A percentile compares a stretch with the other conserved stretches of the same genome.
phyloP scores from a whole-genome alignment of 2,888 invertebrate species.

The Saturnia pavonia region DNA sequence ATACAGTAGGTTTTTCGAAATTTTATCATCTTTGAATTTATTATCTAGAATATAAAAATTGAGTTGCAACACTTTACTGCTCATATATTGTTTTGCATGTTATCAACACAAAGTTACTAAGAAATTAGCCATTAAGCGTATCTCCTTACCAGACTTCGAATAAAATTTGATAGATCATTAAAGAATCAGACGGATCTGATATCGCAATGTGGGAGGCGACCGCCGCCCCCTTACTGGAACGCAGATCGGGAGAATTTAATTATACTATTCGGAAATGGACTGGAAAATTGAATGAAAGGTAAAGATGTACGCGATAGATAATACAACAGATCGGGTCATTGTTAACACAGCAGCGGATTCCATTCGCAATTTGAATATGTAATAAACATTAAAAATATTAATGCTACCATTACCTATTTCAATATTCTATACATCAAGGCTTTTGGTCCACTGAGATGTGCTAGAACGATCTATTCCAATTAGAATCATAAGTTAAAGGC shows the following conservation, averaged over 20 bases:
- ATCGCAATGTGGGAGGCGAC: slow-evolving; percentile 19
- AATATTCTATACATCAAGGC: not conserved
- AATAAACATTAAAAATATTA: not conserved
- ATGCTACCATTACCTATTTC: not conserved
- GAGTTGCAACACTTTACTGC: not conserved
- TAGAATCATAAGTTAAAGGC: too few relatives aligned
- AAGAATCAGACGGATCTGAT: slow-evolving; percentile 31
- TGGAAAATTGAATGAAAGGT: slow-evolving; percentile 71
- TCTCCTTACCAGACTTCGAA: slow-evolving; percentile 8
- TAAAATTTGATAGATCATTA: slow-evolving; percentile 29
- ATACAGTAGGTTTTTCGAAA: too few relatives aligned
- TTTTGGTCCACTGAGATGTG: not conserved
- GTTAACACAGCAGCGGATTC: not conserved
- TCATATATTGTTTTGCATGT: not conserved
- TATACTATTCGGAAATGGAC: slow-evolving; percentile 71
- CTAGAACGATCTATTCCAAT: too few relatives aligned
- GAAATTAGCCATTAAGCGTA: slow-evolving; percentile 10
- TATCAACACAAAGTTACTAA: not conserved
- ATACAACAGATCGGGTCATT: slow-evolving; percentile 19
- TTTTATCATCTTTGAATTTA: not conserved
- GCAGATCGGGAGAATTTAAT: slow-evolving; percentile 68
- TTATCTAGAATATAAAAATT: not conserved
- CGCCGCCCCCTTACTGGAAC: slow-evolving; percentile 43
- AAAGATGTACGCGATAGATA: slow-evolving; percentile 48
- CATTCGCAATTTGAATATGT: not conserved